These are phyloP conservation scores for Andrena cerasifolii DNA, from an alignment of 1,140 invertebrate species.

Conservation along the genomic window DNA sequence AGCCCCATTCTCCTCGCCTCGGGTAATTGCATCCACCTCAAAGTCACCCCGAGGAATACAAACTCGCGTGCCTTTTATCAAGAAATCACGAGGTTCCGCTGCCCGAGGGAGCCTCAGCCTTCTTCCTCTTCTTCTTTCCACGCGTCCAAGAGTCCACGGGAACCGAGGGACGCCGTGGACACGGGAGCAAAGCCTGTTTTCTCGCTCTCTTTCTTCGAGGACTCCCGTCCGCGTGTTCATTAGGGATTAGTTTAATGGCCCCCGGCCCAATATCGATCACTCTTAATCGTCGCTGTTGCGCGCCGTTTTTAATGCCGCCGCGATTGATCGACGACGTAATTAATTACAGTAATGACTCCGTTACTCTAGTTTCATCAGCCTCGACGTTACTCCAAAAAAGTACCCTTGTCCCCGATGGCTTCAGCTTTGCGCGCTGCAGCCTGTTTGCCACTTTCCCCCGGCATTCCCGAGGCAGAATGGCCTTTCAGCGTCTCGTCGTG, in stretches of 20 bases:
- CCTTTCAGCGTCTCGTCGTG: no score
- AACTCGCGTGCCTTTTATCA: constrained; percentile 36
- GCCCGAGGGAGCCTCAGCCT: not conserved
- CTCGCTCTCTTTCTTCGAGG: not conserved
- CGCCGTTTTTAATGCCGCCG: constrained; percentile 30
- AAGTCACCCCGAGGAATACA: constrained; percentile 35
- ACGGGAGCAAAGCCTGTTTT: not conserved
- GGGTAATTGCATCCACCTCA: not conserved
- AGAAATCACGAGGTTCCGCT: constrained; percentile 21
- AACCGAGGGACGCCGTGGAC: not conserved
- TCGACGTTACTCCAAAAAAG: constrained; percentile 2
- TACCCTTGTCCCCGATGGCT: not conserved
- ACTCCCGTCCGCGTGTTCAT: constrained; percentile 11
- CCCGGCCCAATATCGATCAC: constrained; percentile 6
- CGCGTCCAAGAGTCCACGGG: not conserved
- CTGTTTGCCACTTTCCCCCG: no score
- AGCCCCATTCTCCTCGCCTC: not conserved
- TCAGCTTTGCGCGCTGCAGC: not conserved
- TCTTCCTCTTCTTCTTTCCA: not conserved
- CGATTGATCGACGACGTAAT: constrained; percentile 42
- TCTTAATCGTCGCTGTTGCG: constrained; percentile 26
- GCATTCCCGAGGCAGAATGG: no score
- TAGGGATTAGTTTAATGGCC: constrained; percentile 29
- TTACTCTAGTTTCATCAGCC: not conserved
- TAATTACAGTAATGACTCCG: constrained; percentile 38